Evolutionary conservation across 2,888 invertebrate genomes (phyloP), one percentile per base, ranked within the genome.

Genomic region (Fissipunctia ypsillon): DNA sequence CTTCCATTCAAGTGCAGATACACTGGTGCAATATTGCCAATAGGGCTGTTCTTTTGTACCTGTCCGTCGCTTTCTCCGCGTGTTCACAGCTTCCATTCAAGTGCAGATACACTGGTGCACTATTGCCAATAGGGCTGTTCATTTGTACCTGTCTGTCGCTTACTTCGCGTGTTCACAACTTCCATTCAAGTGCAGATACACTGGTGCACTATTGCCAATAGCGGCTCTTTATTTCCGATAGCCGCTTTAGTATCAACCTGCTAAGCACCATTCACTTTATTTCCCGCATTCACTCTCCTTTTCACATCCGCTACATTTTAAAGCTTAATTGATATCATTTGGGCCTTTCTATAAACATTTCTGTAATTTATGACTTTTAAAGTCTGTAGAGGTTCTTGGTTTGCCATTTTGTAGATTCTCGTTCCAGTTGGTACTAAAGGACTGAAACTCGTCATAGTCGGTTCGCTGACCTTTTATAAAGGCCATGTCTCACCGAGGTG

Each of bases 401-500:
- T 31, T n/a, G n/a, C 5, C 2, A 14, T 57, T 35, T 35, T 14
- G n/a, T 41, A 45, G 25, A 48, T 31, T 50, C 25, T 35, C 54
- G 31, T 48, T 64, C 31, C 35, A 70, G n/a, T 67, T 38, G 16
- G 56, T 41, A 65, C 31, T 50, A 66, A 6, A 79, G 52, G n/a
- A 69, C 14, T 31, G 45, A 68, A 14, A 54, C 31, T 61, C 28
- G 25, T 45, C 45, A 54, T 14, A 63, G 31, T 31, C 65, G 61
- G 81, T 76, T 80, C 70, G 48, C 50, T 69, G 81, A 76, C 76
- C 81, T 59, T 48, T 68, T 54, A 66, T 57, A 76, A 66, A 68
- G 70, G 76, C 43, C 65, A 61, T 80, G 61, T 66, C 63, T 74
- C 50, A 69, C 68, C n/a, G 61, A 31, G 84, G 63, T 66, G 70